Conservation (phyloP, 2,113 vertebrate species). For the Peromyscus polionotus region DNA sequence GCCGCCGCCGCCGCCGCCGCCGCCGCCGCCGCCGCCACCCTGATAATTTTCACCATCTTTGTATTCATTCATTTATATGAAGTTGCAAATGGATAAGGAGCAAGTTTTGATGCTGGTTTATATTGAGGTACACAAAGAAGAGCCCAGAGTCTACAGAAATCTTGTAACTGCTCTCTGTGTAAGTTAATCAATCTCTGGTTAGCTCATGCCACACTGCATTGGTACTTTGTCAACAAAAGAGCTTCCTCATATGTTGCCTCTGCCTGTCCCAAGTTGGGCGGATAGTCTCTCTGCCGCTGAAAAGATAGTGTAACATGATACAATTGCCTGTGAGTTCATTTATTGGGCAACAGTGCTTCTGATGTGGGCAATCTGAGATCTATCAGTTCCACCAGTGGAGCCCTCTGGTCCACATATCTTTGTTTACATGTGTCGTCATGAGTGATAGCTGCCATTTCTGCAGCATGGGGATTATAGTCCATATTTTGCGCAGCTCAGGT, state of each 20-base stretch:
- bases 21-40: too few species aligned
- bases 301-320: neutral
- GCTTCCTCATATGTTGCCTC: neutral
- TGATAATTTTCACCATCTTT: neutral
- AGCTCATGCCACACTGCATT: conserved; percentile 13
- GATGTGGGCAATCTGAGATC: neutral
- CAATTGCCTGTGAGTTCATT: conserved; percentile 16
- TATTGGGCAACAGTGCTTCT: neutral
- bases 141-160: neutral
- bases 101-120: neutral
- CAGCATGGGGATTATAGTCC: neutral
- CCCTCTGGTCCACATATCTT: neutral
- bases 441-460: neutral
- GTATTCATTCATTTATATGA: neutral
- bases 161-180: neutral
- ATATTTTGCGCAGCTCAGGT: conserved; percentile 29
- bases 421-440: neutral
- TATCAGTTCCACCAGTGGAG: neutral
- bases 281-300: neutral
- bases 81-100: conserved; percentile 54
- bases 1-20: too few species aligned
- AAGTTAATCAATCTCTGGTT: neutral
- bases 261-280: neutral
- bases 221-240: conserved; percentile 28
- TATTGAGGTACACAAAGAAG: neutral